Conservation (phyloP, 2,797 vertebrate species). For the Enteromius viviparus region DNA sequence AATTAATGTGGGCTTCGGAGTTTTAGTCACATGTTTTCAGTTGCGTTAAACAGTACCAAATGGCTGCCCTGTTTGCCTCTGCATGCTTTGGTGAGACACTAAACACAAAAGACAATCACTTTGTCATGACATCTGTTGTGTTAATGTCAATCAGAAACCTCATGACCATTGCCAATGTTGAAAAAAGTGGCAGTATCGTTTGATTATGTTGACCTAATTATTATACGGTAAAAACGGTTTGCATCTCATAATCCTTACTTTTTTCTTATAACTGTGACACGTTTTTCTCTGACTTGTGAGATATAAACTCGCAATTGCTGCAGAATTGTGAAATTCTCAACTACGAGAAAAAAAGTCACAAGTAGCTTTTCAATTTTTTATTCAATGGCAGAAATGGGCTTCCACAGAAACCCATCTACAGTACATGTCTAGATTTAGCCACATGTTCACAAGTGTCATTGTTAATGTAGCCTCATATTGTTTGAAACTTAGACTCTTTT, state of each 20-base stretch:
- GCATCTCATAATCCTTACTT: no score
- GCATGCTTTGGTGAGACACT: not conserved
- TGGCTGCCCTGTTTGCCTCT: not conserved
- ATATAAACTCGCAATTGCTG: no score
- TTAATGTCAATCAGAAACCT: not conserved
- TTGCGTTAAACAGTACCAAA: constrained; percentile 50
- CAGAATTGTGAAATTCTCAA: no score
- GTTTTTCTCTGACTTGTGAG: no score
- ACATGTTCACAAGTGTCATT: not conserved
- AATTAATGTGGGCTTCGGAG: constrained; percentile 55
- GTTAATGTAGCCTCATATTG: not conserved
- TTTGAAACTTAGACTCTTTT: not conserved
- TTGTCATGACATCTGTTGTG: not conserved
- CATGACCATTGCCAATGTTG: not conserved
- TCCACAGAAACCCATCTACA: not conserved
- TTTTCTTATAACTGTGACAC: not conserved
- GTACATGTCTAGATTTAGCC: not conserved
- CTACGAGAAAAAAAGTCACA: not conserved
- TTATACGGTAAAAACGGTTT: not conserved
- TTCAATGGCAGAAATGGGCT: not conserved
- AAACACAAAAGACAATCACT: not conserved
- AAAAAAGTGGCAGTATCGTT: not conserved
- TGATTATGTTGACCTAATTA: not conserved
- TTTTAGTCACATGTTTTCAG: constrained; percentile 58
- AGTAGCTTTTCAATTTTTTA: not conserved